phyloP scores from a whole-genome alignment of 2,888 invertebrate species.

The Brachycybe producta region DNA sequence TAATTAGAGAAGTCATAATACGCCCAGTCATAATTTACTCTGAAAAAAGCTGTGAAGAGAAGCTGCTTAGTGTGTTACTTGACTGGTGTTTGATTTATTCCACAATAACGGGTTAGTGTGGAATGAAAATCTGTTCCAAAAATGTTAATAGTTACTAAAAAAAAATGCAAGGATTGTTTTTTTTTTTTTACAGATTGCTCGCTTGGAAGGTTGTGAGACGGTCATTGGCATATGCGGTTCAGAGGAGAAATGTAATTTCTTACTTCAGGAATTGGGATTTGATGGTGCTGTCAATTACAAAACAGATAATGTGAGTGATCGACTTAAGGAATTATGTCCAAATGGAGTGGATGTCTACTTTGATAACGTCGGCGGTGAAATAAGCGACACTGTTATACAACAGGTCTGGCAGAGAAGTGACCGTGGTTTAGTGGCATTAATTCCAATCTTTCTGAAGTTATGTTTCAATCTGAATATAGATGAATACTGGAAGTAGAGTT shows the following conservation, averaged over 20 bases:
- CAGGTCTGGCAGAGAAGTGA: constrained; percentile 25
- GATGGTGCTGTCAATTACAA: constrained; percentile 34
- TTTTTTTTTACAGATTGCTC: constrained; percentile 9
- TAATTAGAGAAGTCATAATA: too few species aligned
- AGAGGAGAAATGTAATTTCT: constrained; percentile 29
- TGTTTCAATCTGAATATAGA: too few species aligned
- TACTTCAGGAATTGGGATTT: constrained; percentile 30
- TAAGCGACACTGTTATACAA: constrained; percentile 33
- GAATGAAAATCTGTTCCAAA: too few species aligned
- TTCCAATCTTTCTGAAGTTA: not conserved
- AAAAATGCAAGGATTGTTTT: not conserved
- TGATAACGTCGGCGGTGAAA: constrained; percentile 36
- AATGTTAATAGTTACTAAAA: too few species aligned
- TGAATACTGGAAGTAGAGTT: constrained; percentile 30
- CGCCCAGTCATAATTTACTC: too few species aligned
- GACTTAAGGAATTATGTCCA: constrained; percentile 29
- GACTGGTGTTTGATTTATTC: too few species aligned
- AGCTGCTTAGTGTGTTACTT: too few species aligned
- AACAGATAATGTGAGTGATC: constrained; percentile 27
- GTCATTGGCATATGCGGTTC: constrained; percentile 36
- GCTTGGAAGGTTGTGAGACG: constrained; percentile 15
- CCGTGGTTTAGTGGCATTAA: not conserved
- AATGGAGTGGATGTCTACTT: constrained; percentile 34
- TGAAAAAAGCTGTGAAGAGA: too few species aligned
- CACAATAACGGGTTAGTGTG: too few species aligned